Conservation (phyloP, 1,140 invertebrate genomes). For the Cotesia vestalis region DNA sequence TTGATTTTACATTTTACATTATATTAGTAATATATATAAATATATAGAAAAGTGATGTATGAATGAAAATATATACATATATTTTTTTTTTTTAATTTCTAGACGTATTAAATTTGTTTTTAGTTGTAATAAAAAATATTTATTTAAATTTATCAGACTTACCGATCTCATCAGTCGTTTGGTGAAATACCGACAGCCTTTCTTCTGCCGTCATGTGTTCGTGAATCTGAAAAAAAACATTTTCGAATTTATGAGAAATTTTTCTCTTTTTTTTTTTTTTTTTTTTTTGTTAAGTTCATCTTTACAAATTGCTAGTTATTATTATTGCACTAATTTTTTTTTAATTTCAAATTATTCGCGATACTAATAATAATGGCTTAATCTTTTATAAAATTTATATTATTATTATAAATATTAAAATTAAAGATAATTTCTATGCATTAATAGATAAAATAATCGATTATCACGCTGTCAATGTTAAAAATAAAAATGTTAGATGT, state of each 20-base stretch:
- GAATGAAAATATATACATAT: background rate
- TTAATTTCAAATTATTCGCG: too few species aligned
- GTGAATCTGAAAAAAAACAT: slow-evolving; percentile 75
- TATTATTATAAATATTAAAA: background rate
- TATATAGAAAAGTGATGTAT: background rate
- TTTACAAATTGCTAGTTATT: too few species aligned
- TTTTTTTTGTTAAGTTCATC: too few species aligned
- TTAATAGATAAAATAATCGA: too few species aligned
- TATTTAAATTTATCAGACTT: slow-evolving; percentile 44
- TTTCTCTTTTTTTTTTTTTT: background rate
- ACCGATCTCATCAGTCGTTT: slow-evolving; percentile 75
- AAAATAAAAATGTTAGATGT: too few species aligned
- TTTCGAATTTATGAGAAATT: background rate
- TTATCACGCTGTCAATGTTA: too few species aligned
- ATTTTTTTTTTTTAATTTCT: background rate
- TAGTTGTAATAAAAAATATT: background rate
- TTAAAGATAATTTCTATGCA: too few species aligned
- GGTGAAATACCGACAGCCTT: slow-evolving; percentile 82
- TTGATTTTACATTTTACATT: background rate
- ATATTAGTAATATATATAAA: background rate
- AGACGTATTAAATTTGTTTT: background rate
- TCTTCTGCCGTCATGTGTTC: slow-evolving; percentile 85
- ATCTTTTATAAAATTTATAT: background rate
- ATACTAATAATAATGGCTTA: background rate
- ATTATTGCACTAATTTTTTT: too few species aligned